These are phyloP conservation scores for Eupristina koningsbergeri DNA, from an alignment of 1,140 invertebrate species.

Conservation along the genomic window DNA sequence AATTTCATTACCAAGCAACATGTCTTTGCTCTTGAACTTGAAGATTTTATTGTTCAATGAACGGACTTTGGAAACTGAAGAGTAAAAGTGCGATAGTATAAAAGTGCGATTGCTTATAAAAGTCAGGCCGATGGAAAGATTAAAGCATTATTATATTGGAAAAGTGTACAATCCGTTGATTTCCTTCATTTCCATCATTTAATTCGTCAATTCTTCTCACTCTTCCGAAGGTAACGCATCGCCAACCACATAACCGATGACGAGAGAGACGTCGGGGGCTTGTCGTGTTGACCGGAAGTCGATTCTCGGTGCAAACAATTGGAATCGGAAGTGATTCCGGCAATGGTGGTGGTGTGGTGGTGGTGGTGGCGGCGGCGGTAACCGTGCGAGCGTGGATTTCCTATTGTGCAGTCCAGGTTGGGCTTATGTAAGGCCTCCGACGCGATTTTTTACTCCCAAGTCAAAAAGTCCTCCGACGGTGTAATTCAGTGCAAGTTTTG, in stretches of 20 bases:
- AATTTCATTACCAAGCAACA: too few relatives aligned
- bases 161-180: too few relatives aligned
- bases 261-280: conserved; percentile 41
- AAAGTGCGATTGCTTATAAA: too few relatives aligned
- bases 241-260: background rate
- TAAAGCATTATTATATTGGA: too few relatives aligned
- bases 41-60: too few relatives aligned
- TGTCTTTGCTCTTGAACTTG: too few relatives aligned
- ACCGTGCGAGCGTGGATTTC: conserved; percentile 26
- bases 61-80: too few relatives aligned
- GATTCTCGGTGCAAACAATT: conserved; percentile 58
- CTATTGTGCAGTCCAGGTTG: conserved; percentile 11
- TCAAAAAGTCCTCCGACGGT: background rate
- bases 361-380: conserved; percentile 30
- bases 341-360: too few relatives aligned
- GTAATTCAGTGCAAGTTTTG: background rate
- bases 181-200: too few relatives aligned
- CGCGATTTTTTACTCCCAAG: background rate
- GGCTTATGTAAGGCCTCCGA: background rate
- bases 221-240: conserved; percentile 10
- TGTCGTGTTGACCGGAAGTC: conserved; percentile 60
- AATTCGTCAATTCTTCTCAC: background rate
- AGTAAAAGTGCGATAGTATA: too few relatives aligned
- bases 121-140: too few relatives aligned
- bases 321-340: conserved; percentile 67